A percentile compares a stretch with the other conserved stretches of the same genome.
Evolutionary conservation across 2,113 vertebrate species (phyloP).

Genomic region (Carlito syrichta): DNA sequence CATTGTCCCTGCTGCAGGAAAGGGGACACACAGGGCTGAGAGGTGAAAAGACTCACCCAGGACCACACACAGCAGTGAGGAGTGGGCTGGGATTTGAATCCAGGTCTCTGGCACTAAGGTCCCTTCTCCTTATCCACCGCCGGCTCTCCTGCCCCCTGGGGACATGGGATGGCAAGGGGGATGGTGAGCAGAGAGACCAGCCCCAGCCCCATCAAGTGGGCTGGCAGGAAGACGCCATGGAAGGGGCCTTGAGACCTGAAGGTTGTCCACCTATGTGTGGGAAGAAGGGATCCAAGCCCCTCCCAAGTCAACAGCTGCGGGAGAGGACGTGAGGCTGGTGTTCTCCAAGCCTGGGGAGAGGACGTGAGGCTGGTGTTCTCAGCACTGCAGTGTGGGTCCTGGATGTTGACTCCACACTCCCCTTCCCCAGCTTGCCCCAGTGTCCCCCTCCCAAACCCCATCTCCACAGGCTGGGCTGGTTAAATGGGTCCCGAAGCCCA

Average conservation of each 20-base stretch:
- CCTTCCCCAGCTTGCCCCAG: background rate
- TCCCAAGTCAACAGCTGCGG: background rate
- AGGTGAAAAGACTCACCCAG: background rate
- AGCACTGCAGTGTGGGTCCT: background rate
- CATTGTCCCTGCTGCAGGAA: background rate
- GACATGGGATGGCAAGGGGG: background rate
- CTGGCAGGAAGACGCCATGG: background rate
- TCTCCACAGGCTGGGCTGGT: constrained; percentile 56
- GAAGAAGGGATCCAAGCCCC: background rate
- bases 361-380: too few relatives aligned
- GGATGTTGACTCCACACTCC: too few relatives aligned
- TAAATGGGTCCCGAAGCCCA: constrained; percentile 52
- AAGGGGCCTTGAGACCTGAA: background rate
- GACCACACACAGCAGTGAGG: background rate
- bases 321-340: too few relatives aligned
- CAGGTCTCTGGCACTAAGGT: background rate
- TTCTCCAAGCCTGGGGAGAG: background rate
- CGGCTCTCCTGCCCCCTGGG: background rate
- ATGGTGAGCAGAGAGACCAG: background rate
- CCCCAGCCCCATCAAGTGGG: background rate
- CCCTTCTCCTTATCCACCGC: background rate
- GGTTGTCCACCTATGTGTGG: fast-evolving
- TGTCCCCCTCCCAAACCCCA: background rate
- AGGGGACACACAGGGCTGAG: background rate
- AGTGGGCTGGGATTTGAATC: background rate